Percentiles rank a stretch among this genome's conserved stretches.
Conservation (phyloP, 1,140 invertebrate species). For the Metopolophium dirhodum region DNA sequence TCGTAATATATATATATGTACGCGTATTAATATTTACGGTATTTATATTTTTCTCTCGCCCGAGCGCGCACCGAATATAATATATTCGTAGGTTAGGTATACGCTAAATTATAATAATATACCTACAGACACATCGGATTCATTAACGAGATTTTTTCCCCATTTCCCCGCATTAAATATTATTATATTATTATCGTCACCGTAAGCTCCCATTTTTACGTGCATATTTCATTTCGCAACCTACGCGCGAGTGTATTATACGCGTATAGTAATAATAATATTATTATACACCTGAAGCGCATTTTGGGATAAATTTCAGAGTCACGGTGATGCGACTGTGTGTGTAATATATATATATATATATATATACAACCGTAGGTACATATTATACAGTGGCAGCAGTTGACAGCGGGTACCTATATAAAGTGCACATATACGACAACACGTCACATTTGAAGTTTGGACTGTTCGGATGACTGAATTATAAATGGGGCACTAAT, state of each 20-base stretch:
- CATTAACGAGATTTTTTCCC: background rate
- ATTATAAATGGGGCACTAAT: slow-evolving; percentile 18
- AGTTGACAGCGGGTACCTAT: background rate
- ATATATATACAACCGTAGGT: background rate
- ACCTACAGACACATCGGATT: background rate
- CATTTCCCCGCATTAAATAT: background rate
- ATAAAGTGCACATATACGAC: background rate
- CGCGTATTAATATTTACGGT: background rate
- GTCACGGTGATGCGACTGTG: background rate
- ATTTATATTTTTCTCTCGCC: slow-evolving; percentile 5
- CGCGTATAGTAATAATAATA: too few species aligned
- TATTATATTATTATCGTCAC: background rate
- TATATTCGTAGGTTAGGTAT: background rate
- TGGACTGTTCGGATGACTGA: background rate
- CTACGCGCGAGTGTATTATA: background rate
- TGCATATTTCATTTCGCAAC: background rate
- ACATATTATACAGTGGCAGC: background rate
- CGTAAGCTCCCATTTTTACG: background rate
- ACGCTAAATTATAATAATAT: background rate
- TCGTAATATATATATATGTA: background rate
- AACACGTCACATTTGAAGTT: background rate
- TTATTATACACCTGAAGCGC: background rate
- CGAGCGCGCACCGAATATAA: background rate
- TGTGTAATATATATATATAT: too few species aligned
- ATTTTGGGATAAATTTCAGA: background rate